Evolutionary conservation across 2,113 vertebrate genomes (phyloP).

Genomic region (Hirundichthys speculiger): DNA sequence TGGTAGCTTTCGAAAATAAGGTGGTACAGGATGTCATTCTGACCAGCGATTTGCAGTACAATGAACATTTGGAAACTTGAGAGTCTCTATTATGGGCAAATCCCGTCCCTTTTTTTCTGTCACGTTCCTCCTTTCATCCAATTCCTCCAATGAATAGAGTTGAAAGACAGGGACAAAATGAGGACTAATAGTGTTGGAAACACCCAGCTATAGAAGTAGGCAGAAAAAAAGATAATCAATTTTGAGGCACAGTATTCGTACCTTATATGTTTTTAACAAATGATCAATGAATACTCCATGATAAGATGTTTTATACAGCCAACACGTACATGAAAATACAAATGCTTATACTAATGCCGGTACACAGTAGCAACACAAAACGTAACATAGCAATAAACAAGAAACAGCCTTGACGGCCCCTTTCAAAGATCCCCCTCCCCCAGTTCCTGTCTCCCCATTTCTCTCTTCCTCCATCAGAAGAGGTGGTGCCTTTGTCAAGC

Average conservation of each 20-base stretch:
- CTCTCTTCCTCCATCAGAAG: conserved; percentile 84
- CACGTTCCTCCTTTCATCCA: conserved; percentile 12
- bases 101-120: conserved; percentile 26
- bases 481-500: conserved; percentile 91
- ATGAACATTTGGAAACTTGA: conserved; percentile 29
- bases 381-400: conserved; percentile 43
- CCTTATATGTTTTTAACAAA: conserved; percentile 40
- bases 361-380: conserved; percentile 9
- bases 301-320: conserved; percentile 11
- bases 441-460: conserved; percentile 71
- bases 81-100: conserved; percentile 29
- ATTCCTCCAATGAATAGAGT: conserved; percentile 32
- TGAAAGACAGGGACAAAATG: conserved; percentile 18
- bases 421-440: conserved; percentile 87
- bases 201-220: conserved; percentile 6
- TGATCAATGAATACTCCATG: conserved; percentile 10
- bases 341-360: conserved; percentile 32
- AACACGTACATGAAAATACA: conserved; percentile 18
- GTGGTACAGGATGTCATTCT: conserved; percentile 30
- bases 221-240: conserved; percentile 27
- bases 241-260: conserved; percentile 18
- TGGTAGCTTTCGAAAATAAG: conserved; percentile 12
- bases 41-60: conserved; percentile 29
- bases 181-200: conserved; percentile 18
- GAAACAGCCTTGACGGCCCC: conserved; percentile 87